Percentiles rank a stretch among this genome's conserved stretches.
Conservation (phyloP, 2,797 vertebrate species). For the Hyperoplus lanceolatus region DNA sequence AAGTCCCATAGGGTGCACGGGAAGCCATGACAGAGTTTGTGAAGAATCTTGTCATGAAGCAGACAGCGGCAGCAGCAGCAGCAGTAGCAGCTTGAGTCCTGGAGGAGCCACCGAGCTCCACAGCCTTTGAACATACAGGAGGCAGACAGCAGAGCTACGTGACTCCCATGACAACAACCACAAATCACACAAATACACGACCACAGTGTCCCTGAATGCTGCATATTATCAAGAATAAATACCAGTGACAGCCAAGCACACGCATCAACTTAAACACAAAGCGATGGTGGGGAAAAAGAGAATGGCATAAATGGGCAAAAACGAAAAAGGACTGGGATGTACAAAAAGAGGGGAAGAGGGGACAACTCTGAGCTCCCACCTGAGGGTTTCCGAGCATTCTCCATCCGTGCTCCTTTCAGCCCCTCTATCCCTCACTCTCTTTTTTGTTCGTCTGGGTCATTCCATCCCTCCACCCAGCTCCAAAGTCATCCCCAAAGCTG, state of each 20-base stretch:
- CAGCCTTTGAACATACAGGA: conserved; percentile 76
- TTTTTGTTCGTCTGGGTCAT: conserved; percentile 48
- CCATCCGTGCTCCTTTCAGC: conserved; percentile 64
- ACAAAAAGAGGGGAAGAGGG: conserved; percentile 32
- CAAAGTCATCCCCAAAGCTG: conserved; percentile 38
- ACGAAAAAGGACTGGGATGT: conserved; percentile 27
- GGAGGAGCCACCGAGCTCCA: conserved; percentile 64
- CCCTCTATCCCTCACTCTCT: conserved; percentile 51
- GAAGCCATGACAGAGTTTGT: conserved; percentile 59
- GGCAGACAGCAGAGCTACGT: conserved; percentile 74
- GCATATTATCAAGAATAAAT: conserved; percentile 61
- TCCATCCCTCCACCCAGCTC: conserved; percentile 54
- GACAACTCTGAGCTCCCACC: conserved; percentile 71
- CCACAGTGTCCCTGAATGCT: conserved; percentile 47
- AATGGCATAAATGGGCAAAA: neutral
- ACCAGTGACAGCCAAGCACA: conserved; percentile 37
- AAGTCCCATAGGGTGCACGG: conserved; percentile 49
- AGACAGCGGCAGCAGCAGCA: conserved; percentile 38
- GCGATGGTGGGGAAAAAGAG: conserved; percentile 15
- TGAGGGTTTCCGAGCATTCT: conserved; percentile 76
- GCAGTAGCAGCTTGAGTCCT: conserved; percentile 64
- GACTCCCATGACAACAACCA: conserved; percentile 75
- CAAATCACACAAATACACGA: conserved; percentile 53
- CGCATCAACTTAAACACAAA: conserved; percentile 37
- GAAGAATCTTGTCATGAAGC: conserved; percentile 54